Evolutionary conservation across 2,797 vertebrate species (phyloP), one percentile per base, ranked within the genome.

Genomic region (Malacoraja senta): DNA sequence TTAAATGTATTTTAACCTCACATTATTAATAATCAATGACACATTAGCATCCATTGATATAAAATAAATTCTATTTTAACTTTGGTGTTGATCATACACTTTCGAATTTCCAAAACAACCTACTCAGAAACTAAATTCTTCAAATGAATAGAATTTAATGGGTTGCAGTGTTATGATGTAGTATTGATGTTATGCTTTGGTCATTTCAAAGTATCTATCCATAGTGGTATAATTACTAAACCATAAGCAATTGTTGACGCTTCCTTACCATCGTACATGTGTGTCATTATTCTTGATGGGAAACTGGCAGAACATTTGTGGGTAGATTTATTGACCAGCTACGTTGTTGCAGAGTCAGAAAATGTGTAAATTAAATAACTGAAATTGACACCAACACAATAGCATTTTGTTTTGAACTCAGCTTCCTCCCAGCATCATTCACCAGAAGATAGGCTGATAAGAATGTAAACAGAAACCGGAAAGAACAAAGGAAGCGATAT

Each of bases 371-470:
- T 76, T 21, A 74, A 91, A 74, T 26, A 74, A 74, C 19, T 74
- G 90, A 74, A 53, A 91, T 44, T 53, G 90, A 91, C 90, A 95
- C 95, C 95, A 95, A 95, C 93, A 96, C 94, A 96, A 95, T 94
- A 94, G 95, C 94, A 95, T 93, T 95, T 96, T 95, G 95, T 96
- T 96, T 95, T 94, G 96, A 96, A 94, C 94, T 93, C 93, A 94
- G 71, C 24, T 76, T 74, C 71, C 72, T 76, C 38, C 71, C 26
- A 72, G 71, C 72, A 58, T 53, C 90, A 76, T 74, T 74, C 71
- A 92, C 35, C 84, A 92, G n/a, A 92, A 92, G 68, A 53, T 53
- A 24, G 13, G 38, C 65, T 92, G 90, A 44, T 74, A 44, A 76
- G 90, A 92, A 92, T 53, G 71, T 92, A 53, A 92, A 92, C 71